Conservation (phyloP, 1,140 invertebrate genomes). For the Chymomyza costata region DNA sequence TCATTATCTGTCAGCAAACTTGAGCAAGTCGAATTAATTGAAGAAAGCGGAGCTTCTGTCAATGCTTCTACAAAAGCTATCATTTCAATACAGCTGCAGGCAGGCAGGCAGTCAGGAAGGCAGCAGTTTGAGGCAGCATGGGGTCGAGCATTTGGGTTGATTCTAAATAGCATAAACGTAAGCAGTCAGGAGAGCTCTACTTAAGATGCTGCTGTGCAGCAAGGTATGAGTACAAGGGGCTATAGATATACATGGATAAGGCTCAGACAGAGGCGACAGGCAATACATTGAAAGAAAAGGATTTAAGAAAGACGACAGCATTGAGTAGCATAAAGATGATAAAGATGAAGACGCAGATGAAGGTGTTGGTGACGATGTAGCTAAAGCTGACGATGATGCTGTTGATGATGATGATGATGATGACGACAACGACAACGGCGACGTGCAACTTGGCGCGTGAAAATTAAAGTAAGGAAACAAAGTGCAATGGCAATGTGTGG, state of each 20-base stretch:
- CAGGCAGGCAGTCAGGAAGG: constrained; percentile 53
- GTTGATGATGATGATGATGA: no score
- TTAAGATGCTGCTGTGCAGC: neutral
- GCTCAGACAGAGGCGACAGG: constrained; percentile 3
- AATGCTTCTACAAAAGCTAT: constrained; percentile 38
- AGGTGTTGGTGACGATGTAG: constrained; percentile 4
- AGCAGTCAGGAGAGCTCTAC: no score
- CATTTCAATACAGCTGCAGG: constrained; percentile 50
- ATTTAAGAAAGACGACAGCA: constrained; percentile 30
- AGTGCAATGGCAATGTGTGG: constrained; percentile 24
- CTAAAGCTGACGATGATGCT: no score
- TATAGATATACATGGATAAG: constrained; percentile 58
- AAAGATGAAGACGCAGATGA: constrained; percentile 2
- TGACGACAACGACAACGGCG: no score
- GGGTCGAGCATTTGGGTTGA: no score
- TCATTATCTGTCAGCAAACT: no score
- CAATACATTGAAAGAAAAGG: constrained; percentile 55
- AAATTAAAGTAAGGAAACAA: constrained; percentile 41
- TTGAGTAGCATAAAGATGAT: constrained; percentile 8
- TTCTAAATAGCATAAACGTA: no score
- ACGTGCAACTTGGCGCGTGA: constrained; percentile 27
- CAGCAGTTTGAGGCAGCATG: constrained; percentile 53
- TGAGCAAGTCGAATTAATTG: no score
- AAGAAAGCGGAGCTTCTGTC: no score
- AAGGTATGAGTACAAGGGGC: neutral